These are phyloP conservation scores for Muschampia plurimacula DNA, from an alignment of 2,888 invertebrate species.

Conservation along the genomic window DNA sequence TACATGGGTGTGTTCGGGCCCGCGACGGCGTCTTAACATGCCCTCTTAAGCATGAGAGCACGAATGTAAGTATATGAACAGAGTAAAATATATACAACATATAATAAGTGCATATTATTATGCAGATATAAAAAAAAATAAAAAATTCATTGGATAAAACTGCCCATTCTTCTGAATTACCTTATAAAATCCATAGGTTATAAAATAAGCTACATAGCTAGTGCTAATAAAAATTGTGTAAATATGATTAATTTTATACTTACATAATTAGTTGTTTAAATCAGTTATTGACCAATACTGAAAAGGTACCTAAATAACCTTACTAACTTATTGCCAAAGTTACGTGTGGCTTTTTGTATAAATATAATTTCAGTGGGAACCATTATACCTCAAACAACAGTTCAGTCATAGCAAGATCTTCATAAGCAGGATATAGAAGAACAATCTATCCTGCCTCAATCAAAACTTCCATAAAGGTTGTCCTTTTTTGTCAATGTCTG, in stretches of 20 bases:
- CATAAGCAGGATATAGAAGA: constrained; percentile 53
- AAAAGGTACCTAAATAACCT: constrained; percentile 75
- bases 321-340: constrained; percentile 78
- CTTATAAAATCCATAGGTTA: constrained; percentile 47
- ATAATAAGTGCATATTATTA: no score
- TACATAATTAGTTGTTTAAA: constrained; percentile 67
- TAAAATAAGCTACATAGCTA: constrained; percentile 78
- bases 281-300: constrained; percentile 81
- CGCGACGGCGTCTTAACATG: no score
- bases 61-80: no score
- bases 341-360: constrained; percentile 61
- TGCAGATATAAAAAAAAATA: neutral
- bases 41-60: no score
- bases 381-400: constrained; percentile 52
- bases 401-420: constrained; percentile 60
- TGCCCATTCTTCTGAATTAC: constrained; percentile 46
- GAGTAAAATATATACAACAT: no score
- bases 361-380: constrained; percentile 51
- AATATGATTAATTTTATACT: constrained; percentile 75
- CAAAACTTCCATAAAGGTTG: constrained; percentile 47
- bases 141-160: constrained; percentile 27
- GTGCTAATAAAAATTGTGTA: constrained; percentile 75
- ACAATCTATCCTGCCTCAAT: constrained; percentile 46
- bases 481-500: constrained; percentile 72
- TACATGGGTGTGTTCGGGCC: no score